Percentiles rank a stretch among this genome's conserved stretches.
These are phyloP conservation scores for Drosophila paranaensis DNA, from an alignment of 2,888 invertebrate genomes.

Conservation along the genomic window DNA sequence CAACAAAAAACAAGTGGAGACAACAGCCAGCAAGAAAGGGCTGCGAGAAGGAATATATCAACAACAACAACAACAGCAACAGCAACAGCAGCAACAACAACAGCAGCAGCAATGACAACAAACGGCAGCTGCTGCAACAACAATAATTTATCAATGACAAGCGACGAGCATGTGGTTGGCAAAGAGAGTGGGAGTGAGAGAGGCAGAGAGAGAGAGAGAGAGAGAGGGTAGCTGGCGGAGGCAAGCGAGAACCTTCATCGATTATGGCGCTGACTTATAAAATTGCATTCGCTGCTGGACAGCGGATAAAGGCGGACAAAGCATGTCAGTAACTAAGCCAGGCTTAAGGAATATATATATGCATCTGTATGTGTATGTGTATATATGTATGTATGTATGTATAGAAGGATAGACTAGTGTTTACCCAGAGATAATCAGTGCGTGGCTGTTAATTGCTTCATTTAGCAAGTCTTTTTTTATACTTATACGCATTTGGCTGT, in stretches of 20 bases:
- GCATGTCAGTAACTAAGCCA: constrained; percentile 16
- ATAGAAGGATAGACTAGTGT: no score
- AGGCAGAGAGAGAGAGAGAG: background rate
- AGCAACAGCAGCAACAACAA: background rate
- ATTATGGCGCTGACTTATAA: constrained; percentile 60
- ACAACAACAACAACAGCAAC: background rate
- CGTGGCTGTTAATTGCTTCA: background rate
- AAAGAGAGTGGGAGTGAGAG: background rate
- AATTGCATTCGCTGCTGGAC: constrained; percentile 51
- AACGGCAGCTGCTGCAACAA: constrained; percentile 17
- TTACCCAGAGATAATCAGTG: background rate
- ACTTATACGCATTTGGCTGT: background rate
- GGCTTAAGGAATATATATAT: background rate
- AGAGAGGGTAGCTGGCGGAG: background rate
- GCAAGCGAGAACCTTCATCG: constrained; percentile 41
- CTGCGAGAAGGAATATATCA: constrained; percentile 11
- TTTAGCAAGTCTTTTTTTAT: background rate
- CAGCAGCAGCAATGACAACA: constrained; percentile 52
- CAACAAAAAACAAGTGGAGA: background rate
- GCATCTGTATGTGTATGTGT: no score
- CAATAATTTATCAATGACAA: constrained; percentile 66
- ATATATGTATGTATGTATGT: background rate
- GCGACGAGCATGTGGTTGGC: constrained; percentile 20
- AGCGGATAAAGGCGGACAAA: constrained; percentile 11
- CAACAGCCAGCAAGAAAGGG: constrained; percentile 1